Conservation (phyloP, 2,888 invertebrate species). For the Gasteruption jaculator region DNA sequence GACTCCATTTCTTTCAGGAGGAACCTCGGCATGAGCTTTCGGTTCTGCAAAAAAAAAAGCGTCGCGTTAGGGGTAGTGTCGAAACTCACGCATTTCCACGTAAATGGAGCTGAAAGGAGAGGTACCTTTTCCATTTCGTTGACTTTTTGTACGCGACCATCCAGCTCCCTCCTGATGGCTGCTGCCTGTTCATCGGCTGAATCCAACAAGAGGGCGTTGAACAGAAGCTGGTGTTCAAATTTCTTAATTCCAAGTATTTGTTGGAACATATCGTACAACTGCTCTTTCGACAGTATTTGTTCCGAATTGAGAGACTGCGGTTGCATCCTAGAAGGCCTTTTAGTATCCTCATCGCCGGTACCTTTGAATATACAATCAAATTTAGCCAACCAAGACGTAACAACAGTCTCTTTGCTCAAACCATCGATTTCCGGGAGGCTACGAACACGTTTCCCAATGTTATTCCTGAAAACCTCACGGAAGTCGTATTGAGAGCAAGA, state of each 20-base stretch:
- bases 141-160: slow-evolving; percentile 94
- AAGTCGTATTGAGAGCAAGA: slow-evolving; percentile 99
- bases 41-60: slow-evolving; percentile 62
- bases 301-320: slow-evolving; percentile 89
- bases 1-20: slow-evolving; percentile 99
- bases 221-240: slow-evolving; percentile 98
- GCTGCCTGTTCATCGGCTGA: slow-evolving; percentile 99
- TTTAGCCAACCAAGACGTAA: slow-evolving; percentile 99
- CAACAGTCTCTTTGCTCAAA: slow-evolving; percentile 96
- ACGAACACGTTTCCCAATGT: slow-evolving; percentile 96
- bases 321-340: slow-evolving; percentile 81
- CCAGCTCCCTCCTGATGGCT: slow-evolving; percentile 95
- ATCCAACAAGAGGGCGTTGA: slow-evolving; percentile 97
- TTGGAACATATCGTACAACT: slow-evolving; percentile 99
- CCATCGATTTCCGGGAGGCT: slow-evolving; percentile 99
- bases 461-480: slow-evolving; percentile 95
- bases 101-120: not conserved
- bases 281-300: slow-evolving; percentile 95
- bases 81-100: not conserved
- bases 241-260: slow-evolving; percentile 98
- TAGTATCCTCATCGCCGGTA: slow-evolving; percentile 82
- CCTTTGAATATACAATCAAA: slow-evolving; percentile 98
- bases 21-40: slow-evolving; percentile 98
- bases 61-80: not conserved
- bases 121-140: slow-evolving; percentile 94